These are phyloP conservation scores for Dendronephthya gigantea DNA, from an alignment of 64 coral and sea anemone genomes.

Conservation along the genomic window DNA sequence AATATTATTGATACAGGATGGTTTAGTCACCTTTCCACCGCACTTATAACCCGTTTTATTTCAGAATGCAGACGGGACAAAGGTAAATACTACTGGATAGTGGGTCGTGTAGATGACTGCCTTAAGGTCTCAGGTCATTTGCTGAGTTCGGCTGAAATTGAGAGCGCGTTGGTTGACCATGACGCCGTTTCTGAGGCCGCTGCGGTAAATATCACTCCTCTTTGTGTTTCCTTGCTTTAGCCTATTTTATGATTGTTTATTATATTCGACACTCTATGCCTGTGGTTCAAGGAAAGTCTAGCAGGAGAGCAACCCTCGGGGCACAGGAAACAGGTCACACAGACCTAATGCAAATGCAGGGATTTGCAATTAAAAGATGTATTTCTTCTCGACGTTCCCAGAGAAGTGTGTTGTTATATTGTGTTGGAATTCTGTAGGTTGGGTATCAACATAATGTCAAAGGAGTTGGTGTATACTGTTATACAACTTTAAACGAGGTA, in stretches of 20 bases:
- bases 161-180: slow-evolving; percentile 81
- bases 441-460: slow-evolving; percentile 86
- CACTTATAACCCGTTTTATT: background rate
- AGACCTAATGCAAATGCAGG: too few relatives aligned
- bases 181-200: slow-evolving; percentile 77
- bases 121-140: slow-evolving; percentile 94
- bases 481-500: slow-evolving; percentile 89
- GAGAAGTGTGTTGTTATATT: background rate
- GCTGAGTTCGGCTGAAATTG: slow-evolving; percentile 82
- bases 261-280: too few relatives aligned
- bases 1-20: too few relatives aligned
- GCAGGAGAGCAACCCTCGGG: too few relatives aligned
- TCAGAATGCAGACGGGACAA: slow-evolving; percentile 66
- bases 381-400: too few relatives aligned
- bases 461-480: slow-evolving; percentile 93
- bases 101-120: slow-evolving; percentile 86
- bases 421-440: slow-evolving; percentile 36
- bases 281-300: too few relatives aligned
- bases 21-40: too few relatives aligned
- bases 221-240: too few relatives aligned
- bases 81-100: slow-evolving; percentile 85
- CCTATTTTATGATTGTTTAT: too few relatives aligned
- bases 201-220: slow-evolving; percentile 50
- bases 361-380: too few relatives aligned
- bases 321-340: too few relatives aligned